Evolutionary conservation across 2,888 invertebrate genomes (phyloP), one percentile per base, ranked within the genome.

Genomic region (Heliconius cydno): DNA sequence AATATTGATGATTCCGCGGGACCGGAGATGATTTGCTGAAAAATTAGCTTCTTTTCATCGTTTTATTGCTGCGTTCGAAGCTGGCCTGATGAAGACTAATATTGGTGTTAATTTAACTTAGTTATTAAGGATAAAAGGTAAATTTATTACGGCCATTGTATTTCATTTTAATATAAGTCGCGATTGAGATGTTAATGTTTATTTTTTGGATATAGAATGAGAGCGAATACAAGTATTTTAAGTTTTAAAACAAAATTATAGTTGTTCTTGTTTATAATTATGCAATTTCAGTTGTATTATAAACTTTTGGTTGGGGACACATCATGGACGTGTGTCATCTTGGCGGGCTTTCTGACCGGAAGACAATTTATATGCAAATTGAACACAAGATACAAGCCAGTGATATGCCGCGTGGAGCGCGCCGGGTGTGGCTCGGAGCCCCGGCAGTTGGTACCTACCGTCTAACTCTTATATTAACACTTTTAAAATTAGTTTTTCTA

Each of bases 341-440:
- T 93, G 92, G 89, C 88, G 87, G 89, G 89, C 88, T 87, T 90
- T 90, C 89, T 93, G 93, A 92, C 92, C 92, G 92, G 92, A 94
- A 94, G 94, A 95, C 95, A 95, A 95, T 95, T 95, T 95, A 95
- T 95, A 95, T 95, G 95, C 94, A 92, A 95, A 95, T 95, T 89
- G 87, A 86, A 88, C 88, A 89, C 90, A 92, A 93, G 94, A 94
- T 92, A 94, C 92, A 92, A 91, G 92, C 90, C 89, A 89, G 89
- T 90, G 92, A 91, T 90, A 92, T 87, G 87, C 87, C 85, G 87
- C 73, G 75, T 30, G 86, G 84, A 70, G 79, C 72, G 82, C 76
- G 83, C 80, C 82, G 81, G 78, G 81, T 83, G 86, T 84, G 84
- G 72, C 79, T 73, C 71, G 79, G 78, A 79, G 84, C 87, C 86